Percentiles rank a stretch among this genome's conserved stretches.
phyloP scores from a whole-genome alignment of 2,888 invertebrate species.

The Tortricodes alternella region DNA sequence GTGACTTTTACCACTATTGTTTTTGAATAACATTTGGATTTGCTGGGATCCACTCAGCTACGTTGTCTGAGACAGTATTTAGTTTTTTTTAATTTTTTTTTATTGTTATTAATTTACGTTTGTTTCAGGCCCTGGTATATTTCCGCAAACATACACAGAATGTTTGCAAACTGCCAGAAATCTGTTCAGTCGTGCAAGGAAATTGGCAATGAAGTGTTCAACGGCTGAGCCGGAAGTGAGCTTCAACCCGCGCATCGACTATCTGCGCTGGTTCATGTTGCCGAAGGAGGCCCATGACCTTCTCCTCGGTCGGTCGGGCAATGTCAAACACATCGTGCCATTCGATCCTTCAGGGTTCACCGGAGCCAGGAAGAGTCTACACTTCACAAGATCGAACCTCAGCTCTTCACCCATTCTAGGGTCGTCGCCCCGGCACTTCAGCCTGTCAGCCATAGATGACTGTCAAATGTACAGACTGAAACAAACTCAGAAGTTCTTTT shows the following conservation, averaged over 20 bases:
- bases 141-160: conserved; percentile 89
- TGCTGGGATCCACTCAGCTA: no score
- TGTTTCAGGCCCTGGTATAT: conserved; percentile 84
- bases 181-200: conserved; percentile 89
- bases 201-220: conserved; percentile 88
- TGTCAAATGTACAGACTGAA: conserved; percentile 75
- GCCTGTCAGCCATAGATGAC: conserved; percentile 86
- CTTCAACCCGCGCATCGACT: conserved; percentile 87
- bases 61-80: no score
- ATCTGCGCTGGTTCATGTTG: conserved; percentile 93
- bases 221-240: conserved; percentile 88
- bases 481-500: conserved; percentile 70
- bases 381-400: conserved; percentile 61
- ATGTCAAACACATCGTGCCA: conserved; percentile 89
- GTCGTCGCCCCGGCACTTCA: conserved; percentile 85
- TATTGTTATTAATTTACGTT: not conserved
- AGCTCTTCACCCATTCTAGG: conserved; percentile 76
- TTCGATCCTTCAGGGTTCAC: conserved; percentile 86
- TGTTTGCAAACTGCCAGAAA: conserved; percentile 91
- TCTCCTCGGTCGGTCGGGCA: conserved; percentile 87
- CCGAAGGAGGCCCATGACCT: conserved; percentile 93
- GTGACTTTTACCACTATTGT: no score
- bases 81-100: not conserved
- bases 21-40: no score
- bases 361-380: conserved; percentile 75